phyloP scores from a whole-genome alignment of 2,888 invertebrate genomes.

The Athripsodes cinereus region DNA sequence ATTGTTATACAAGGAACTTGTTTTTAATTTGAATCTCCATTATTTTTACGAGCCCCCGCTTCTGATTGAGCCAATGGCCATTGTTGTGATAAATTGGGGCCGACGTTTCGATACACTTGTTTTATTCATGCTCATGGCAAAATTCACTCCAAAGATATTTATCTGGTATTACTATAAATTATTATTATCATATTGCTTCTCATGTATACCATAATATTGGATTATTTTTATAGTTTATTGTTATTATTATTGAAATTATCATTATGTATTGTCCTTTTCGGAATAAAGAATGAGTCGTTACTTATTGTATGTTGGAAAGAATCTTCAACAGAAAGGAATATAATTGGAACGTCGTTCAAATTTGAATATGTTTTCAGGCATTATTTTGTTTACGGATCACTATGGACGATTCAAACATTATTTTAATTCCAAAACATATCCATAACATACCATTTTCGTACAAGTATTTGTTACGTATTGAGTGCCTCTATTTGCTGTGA shows the following conservation, averaged over 20 bases:
- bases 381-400: no score
- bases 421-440: no score
- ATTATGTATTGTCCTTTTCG: no score
- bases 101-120: slow-evolving; percentile 10
- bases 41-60: slow-evolving; percentile 8
- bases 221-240: background rate
- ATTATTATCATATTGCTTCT: background rate
- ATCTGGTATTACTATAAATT: slow-evolving; percentile 3
- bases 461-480: no score
- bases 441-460: no score
- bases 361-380: no score
- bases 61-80: slow-evolving; percentile 7
- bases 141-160: slow-evolving; percentile 2
- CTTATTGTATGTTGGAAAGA: no score
- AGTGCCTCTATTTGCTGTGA: no score
- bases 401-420: no score
- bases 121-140: slow-evolving; percentile 8
- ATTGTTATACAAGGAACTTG: slow-evolving; percentile 1
- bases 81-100: slow-evolving; percentile 4
- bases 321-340: no score
- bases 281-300: no score
- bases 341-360: no score
- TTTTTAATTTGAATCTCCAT: slow-evolving; percentile 6
- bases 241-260: background rate
- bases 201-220: background rate